Evolutionary conservation across 1,140 invertebrate species (phyloP), one percentile per base, ranked within the genome.

Genomic region (Ceratosolen solmsi): DNA sequence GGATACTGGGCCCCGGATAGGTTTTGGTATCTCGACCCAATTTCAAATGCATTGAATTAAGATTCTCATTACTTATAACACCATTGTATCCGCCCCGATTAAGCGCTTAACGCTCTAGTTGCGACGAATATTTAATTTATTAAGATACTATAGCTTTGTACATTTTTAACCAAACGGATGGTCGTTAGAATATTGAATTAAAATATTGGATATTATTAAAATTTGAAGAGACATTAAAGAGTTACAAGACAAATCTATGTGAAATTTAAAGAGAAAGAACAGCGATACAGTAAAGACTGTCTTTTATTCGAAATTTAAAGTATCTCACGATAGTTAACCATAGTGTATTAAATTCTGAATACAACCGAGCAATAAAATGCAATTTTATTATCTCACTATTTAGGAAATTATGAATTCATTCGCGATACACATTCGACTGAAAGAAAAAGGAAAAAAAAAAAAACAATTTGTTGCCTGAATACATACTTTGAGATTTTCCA

Each of bases 11-110:
- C 17, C 8, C 13, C 33, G 5, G 20, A 38, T 68, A 68, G 27
- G 36, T 68, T 68, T 68, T 38, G 63, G n/a, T 68, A 38, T 38
- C 7, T 68, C 7, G 17, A 38, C 7, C 63, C 33, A 68, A 38
- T n/a, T 36, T 68, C 20, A 38, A 68, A 68, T 9, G 20, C 63
- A 68, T 68, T 38, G 33, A 68, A 68, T 65, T 65, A 20, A 65
- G 30, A 36, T 65, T 33, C 33, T 65, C 60, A 4, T 20, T 13
- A 36, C 60, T 65, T 20, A 65, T 22, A 15, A 22, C 13, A 38
- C 22, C 22, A 36, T 68, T 68, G 20, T 38, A 38, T 5, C 15
- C 33, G 22, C 8, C 7, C 22, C n/a, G 7, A 38, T 68, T 38
- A 68, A 38, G 30, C 22, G 11, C 15, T n/a, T 1, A 38, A 11